Conservation (phyloP, 2,888 invertebrate species). For the Cephus nigrinus region DNA sequence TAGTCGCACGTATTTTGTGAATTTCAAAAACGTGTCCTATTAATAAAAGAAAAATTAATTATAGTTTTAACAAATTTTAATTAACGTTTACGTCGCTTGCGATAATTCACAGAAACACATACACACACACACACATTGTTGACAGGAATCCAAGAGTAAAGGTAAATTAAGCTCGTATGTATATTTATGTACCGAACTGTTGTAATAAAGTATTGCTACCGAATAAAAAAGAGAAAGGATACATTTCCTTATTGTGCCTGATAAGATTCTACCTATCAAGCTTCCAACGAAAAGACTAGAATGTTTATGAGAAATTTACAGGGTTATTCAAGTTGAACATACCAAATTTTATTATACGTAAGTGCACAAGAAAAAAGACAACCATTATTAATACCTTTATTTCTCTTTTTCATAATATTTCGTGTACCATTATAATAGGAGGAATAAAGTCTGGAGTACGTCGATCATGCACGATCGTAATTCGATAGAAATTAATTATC, state of each 20-base stretch:
- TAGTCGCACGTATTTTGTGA: not conserved
- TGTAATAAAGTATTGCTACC: constrained; percentile 63
- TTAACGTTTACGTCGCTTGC: constrained; percentile 8
- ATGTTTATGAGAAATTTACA: too few species aligned
- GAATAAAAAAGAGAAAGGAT: constrained; percentile 36
- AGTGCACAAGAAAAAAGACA: not conserved
- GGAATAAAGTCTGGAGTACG: constrained; percentile 58
- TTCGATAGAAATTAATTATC: constrained; percentile 27
- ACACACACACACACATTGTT: constrained; percentile 33
- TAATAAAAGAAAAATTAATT: constrained; percentile 14
- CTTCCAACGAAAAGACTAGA: not conserved
- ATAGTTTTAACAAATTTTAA: constrained; percentile 12
- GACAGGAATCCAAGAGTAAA: constrained; percentile 36
- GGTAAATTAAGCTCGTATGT: constrained; percentile 58
- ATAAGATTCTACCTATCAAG: not conserved
- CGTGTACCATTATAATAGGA: constrained; percentile 58
- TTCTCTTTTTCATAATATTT: constrained; percentile 40
- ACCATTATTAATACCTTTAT: constrained; percentile 29
- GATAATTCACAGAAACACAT: constrained; percentile 18
- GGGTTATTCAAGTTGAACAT: not conserved
- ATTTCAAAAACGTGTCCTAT: not conserved
- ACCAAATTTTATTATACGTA: not conserved
- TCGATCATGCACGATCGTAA: constrained; percentile 52
- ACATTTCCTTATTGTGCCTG: not conserved
- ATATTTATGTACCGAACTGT: constrained; percentile 65